phyloP scores from a whole-genome alignment of 2,888 invertebrate genomes.

The Aspidiotus destructor region DNA sequence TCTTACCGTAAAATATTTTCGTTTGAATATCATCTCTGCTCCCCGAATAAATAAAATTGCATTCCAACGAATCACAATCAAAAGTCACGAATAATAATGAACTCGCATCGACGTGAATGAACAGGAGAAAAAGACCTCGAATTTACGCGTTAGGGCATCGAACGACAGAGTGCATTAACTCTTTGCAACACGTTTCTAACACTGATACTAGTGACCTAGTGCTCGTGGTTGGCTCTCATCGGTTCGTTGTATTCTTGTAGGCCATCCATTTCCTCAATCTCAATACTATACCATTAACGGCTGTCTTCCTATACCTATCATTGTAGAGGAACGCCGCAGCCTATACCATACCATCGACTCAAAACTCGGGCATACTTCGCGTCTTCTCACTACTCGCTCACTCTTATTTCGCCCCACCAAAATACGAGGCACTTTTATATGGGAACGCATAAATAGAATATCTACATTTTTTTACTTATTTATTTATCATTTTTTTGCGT shows the following conservation, averaged over 20 bases:
- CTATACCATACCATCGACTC: neutral
- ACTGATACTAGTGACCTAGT: constrained; percentile 31
- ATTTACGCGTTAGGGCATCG: constrained; percentile 2
- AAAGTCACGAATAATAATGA: constrained; percentile 14
- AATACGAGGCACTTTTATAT: neutral
- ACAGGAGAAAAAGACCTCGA: neutral
- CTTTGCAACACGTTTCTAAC: constrained; percentile 12
- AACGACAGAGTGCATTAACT: constrained; percentile 27
- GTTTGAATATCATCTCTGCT: constrained; percentile 28
- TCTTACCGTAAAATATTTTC: constrained; percentile 28
- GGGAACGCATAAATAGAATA: neutral
- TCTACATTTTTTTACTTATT: no score
- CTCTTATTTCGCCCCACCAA: constrained; percentile 7
- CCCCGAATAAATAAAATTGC: constrained; percentile 23
- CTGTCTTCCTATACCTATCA: constrained; percentile 19
- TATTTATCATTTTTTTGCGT: no score
- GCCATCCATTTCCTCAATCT: constrained; percentile 30
- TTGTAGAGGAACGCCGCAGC: constrained; percentile 9
- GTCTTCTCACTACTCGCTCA: neutral
- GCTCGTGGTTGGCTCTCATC: constrained; percentile 17
- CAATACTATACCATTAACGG: constrained; percentile 27
- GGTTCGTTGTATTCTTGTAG: constrained; percentile 26
- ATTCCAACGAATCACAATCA: constrained; percentile 21
- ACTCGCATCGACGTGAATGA: constrained; percentile 14
- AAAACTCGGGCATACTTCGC: constrained; percentile 15